Evolutionary conservation across 2,888 invertebrate genomes (phyloP).

Genomic region (Azorinus chamasolen): DNA sequence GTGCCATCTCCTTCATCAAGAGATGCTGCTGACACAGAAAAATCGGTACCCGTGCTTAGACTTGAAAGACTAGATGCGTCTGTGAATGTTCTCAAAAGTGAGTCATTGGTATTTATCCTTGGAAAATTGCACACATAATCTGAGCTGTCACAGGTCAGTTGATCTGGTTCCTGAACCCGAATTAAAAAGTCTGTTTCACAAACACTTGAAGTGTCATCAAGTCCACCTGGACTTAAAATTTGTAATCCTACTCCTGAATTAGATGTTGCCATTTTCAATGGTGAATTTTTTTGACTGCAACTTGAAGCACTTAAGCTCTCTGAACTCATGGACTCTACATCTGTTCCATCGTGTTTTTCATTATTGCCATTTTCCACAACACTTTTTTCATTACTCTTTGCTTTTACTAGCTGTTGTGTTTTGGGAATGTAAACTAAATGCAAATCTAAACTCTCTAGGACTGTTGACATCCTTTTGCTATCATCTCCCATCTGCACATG

Average conservation of each 20-base stretch:
- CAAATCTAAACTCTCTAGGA: slow-evolving; percentile 82
- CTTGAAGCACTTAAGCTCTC: slow-evolving; percentile 10
- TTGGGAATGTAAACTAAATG: slow-evolving; percentile 81
- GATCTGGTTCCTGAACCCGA: slow-evolving; percentile 71
- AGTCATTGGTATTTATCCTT: slow-evolving; percentile 69
- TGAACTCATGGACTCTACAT: too few relatives aligned
- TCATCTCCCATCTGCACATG: slow-evolving; percentile 72
- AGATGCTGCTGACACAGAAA: slow-evolving; percentile 81
- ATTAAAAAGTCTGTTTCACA: slow-evolving; percentile 71
- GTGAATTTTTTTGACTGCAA: slow-evolving; percentile 41
- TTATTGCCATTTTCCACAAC: slow-evolving; percentile 19
- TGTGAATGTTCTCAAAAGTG: slow-evolving; percentile 71
- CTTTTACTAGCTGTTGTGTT: slow-evolving; percentile 78
- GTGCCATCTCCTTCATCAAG: slow-evolving; percentile 75
- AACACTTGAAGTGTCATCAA: slow-evolving; percentile 68
- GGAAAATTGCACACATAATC: slow-evolving; percentile 77
- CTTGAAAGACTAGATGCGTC: slow-evolving; percentile 84
- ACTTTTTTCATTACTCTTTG: slow-evolving; percentile 12
- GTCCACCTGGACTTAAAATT: slow-evolving; percentile 36
- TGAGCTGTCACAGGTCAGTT: slow-evolving; percentile 74
- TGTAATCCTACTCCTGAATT: slow-evolving; percentile 49
- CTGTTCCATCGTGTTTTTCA: not conserved
- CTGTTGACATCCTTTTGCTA: slow-evolving; percentile 80
- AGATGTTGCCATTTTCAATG: slow-evolving; percentile 68
- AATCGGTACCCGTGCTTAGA: slow-evolving; percentile 83